These are phyloP conservation scores for Typhlomys cinereus DNA, from an alignment of 2,113 vertebrate genomes.

Conservation along the genomic window DNA sequence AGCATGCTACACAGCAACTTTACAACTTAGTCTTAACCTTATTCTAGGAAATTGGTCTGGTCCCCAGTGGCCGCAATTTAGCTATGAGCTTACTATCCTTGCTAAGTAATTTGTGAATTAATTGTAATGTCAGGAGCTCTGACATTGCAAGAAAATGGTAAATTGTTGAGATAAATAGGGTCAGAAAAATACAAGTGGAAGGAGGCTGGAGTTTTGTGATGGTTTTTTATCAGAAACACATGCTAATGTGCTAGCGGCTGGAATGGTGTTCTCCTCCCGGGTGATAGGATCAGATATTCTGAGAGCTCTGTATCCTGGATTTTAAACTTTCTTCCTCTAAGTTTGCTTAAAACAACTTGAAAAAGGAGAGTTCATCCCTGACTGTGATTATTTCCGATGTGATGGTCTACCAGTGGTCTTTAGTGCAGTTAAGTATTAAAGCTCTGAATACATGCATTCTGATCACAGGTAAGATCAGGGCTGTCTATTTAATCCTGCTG, in stretches of 20 bases:
- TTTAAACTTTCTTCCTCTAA: too few species aligned
- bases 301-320: not conserved
- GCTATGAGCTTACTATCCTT: conserved; percentile 66
- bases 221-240: too few species aligned
- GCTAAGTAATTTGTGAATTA: conserved; percentile 77
- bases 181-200: conserved; percentile 29
- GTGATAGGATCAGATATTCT: not conserved
- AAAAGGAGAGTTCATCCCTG: not conserved
- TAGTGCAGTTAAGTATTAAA: not conserved
- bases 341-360: too few species aligned
- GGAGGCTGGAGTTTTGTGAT: not conserved
- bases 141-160: conserved; percentile 55
- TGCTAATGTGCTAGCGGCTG: not conserved
- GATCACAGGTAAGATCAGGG: not conserved
- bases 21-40: conserved; percentile 69
- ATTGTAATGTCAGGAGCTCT: conserved; percentile 66
- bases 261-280: not conserved
- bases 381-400: not conserved
- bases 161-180: conserved; percentile 42
- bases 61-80: conserved; percentile 67
- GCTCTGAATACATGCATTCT: not conserved
- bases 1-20: not conserved
- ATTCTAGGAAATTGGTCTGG: conserved; percentile 73
- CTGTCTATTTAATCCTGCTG: conserved; percentile 55
- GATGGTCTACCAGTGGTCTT: not conserved